These are phyloP conservation scores for Rhinogobio ventralis DNA, from an alignment of 2,797 vertebrate genomes.

Conservation along the genomic window DNA sequence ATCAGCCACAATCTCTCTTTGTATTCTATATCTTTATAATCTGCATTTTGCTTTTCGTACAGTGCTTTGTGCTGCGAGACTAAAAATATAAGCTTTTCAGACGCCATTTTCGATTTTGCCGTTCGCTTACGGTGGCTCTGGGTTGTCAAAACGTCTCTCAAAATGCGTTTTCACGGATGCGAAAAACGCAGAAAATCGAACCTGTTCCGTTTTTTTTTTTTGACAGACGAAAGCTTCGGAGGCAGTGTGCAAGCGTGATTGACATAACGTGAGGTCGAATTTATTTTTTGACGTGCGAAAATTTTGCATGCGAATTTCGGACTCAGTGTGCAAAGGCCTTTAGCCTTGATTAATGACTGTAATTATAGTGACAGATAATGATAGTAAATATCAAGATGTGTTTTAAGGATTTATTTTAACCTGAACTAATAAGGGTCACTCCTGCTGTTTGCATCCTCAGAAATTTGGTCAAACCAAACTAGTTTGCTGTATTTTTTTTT, in stretches of 20 bases:
- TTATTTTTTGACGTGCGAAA: too few relatives aligned
- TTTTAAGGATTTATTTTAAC: not conserved
- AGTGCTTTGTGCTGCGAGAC: not conserved
- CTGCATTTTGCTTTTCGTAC: not conserved
- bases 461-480: not conserved
- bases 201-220: too few relatives aligned
- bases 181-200: too few relatives aligned
- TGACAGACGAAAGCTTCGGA: too few relatives aligned
- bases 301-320: too few relatives aligned
- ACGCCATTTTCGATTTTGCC: not conserved
- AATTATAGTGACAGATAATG: not conserved
- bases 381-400: not conserved
- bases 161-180: too few relatives aligned
- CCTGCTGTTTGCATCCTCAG: not conserved
- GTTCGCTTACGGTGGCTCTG: slow-evolving; percentile 6
- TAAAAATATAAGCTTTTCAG: not conserved
- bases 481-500: too few relatives aligned
- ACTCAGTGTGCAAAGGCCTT: too few relatives aligned
- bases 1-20: not conserved
- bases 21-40: not conserved
- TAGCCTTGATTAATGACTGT: not conserved
- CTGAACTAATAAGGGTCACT: not conserved
- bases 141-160: too few relatives aligned
- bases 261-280: too few relatives aligned
- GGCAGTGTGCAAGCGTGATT: too few relatives aligned